phyloP scores from a whole-genome alignment of 2,113 vertebrate species.

The Prolemur simus region DNA sequence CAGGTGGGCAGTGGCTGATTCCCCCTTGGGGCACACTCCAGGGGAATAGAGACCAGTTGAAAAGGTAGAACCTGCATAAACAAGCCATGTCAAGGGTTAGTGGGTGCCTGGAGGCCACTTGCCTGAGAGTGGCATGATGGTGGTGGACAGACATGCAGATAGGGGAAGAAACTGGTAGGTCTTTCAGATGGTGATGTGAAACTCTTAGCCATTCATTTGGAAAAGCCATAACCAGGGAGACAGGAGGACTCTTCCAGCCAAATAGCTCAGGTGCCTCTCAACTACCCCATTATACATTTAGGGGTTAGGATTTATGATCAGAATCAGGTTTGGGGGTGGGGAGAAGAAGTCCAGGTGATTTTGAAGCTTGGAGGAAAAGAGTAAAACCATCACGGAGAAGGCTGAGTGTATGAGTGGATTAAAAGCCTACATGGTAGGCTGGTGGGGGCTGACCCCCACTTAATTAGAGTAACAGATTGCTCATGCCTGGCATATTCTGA shows the following conservation, averaged over 20 bases:
- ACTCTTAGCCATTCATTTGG: not conserved
- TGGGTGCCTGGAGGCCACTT: not conserved
- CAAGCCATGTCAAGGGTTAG: not conserved
- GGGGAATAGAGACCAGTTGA: not conserved
- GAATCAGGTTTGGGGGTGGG: not conserved
- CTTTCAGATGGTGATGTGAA: not conserved
- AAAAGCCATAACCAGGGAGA: not conserved
- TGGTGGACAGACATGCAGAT: not conserved
- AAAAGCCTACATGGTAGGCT: not conserved
- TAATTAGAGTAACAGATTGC: constrained; percentile 64
- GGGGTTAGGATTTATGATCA: not conserved
- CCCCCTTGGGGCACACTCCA: not conserved
- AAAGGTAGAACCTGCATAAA: not conserved
- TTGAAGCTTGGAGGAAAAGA: constrained; percentile 1
- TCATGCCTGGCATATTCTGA: constrained; percentile 25
- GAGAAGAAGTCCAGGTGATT: not conserved
- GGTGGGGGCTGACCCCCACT: not conserved
- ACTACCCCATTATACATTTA: not conserved
- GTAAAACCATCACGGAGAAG: not conserved
- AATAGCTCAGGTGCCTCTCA: not conserved
- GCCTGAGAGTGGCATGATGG: not conserved
- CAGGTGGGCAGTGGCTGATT: not conserved
- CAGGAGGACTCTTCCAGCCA: not conserved
- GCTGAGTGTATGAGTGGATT: not conserved
- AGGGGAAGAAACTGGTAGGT: too few relatives aligned